A percentile compares a stretch with the other conserved stretches of the same genome.
phyloP scores from a whole-genome alignment of 2,888 invertebrate genomes.

The Xylocampa areola region DNA sequence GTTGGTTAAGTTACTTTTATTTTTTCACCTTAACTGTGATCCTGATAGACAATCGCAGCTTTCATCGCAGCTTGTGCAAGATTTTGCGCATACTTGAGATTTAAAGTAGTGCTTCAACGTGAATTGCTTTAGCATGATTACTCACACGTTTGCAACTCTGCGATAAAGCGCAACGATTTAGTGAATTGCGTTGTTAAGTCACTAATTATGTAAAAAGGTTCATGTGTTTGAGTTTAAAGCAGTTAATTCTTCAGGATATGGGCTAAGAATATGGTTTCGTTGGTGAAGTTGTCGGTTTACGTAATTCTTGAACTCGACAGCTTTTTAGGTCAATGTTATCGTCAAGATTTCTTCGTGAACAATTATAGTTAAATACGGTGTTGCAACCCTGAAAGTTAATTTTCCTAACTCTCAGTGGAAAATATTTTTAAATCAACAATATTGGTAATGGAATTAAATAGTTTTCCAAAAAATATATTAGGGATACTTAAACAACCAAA shows the following conservation, averaged over 20 bases:
- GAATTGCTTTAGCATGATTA: slow-evolving; percentile 35
- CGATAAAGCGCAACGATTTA: slow-evolving; percentile 56
- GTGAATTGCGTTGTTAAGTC: slow-evolving; percentile 48
- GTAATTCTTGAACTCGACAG: slow-evolving; percentile 10
- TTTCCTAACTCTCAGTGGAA: no score
- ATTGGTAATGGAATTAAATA: no score
- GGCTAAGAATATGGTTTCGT: slow-evolving; percentile 12
- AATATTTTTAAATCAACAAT: no score
- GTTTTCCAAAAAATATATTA: no score
- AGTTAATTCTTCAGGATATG: slow-evolving; percentile 18
- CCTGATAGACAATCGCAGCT: slow-evolving; percentile 21
- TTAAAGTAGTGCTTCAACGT: slow-evolving; percentile 31
- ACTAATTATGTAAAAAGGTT: slow-evolving; percentile 56
- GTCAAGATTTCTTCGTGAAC: slow-evolving; percentile 28
- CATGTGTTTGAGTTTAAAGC: slow-evolving; percentile 24
- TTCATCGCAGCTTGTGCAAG: slow-evolving; percentile 37
- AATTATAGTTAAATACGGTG: slow-evolving; percentile 9
- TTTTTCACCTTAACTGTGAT: slow-evolving; percentile 16
- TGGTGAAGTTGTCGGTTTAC: slow-evolving; percentile 4
- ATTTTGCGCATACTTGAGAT: slow-evolving; percentile 30
- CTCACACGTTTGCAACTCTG: slow-evolving; percentile 35
- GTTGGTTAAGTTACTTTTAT: slow-evolving; percentile 22
- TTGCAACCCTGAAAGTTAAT: no score
- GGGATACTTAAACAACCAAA: no score
- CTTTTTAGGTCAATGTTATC: slow-evolving; percentile 44